Evolutionary conservation across 2,888 invertebrate genomes (phyloP), one percentile per base, ranked within the genome.

Genomic region (Biston betularia): DNA sequence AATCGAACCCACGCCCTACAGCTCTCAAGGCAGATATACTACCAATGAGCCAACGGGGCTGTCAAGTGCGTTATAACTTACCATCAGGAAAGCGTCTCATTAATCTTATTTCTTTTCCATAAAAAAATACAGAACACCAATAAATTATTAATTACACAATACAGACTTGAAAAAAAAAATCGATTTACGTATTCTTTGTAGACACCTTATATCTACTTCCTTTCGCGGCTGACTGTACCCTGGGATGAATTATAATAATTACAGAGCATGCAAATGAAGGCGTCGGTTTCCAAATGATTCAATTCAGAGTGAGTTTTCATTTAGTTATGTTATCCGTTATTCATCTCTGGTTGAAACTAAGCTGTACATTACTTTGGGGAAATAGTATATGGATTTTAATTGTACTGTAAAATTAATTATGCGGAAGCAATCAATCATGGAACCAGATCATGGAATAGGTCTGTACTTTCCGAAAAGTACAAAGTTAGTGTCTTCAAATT

Each of bases 211-310:
- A 11, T 40, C 11, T 53, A 53, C 6, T 40, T 53, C 40, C 38
- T 53, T 53, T 6, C 42, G 42, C 24, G 15, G n/a, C 44, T 34
- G 63, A 65, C 69, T 69, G 70, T 73, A 75, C 69, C 24, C 72
- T 73, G 72, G 74, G 75, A 82, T 83, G 84, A 88, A 87, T 88
- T 85, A 88, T 80, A 84, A 83, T 90, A 90, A 90, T 91, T 90
- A 88, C 79, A 82, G 79, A 79, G 81, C 86, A 92, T 92, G 89
- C 85, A 89, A 92, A 92, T 90, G 83, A 86, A 85, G 80, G 74
- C 81, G 48, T 87, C 86, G 81, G 84, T 86, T 86, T 82, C 84
- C 85, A 86, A 90, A 90, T 89, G 85, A 87, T 89, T 91, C 90
- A 90, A 92, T 91, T 89, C 89, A 75, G 75, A 75, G 79, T 73